Percentiles rank a stretch among this genome's conserved stretches.
Conservation (phyloP, 2,797 vertebrate genomes). For the Poeciliopsis presidionis region DNA sequence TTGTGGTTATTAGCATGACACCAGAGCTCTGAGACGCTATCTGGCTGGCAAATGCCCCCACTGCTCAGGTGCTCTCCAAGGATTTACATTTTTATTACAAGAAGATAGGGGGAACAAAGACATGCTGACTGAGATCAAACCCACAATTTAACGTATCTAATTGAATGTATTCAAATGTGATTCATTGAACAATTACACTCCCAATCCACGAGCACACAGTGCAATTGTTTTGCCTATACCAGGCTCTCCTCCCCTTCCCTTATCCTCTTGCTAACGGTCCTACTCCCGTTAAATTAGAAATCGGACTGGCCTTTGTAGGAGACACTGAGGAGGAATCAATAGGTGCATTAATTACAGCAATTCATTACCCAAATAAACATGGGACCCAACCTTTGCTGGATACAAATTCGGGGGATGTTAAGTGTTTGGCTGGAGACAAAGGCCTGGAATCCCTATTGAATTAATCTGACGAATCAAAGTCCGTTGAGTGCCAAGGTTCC, state of each 20-base stretch:
- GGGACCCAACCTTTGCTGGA: conserved; percentile 88
- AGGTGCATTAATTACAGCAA: conserved; percentile 96
- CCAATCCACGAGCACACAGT: conserved; percentile 70
- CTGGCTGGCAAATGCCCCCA: conserved; percentile 77
- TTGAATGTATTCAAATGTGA: conserved; percentile 88
- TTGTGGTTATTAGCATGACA: conserved; percentile 79
- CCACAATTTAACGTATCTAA: conserved; percentile 76
- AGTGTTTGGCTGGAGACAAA: conserved; percentile 89
- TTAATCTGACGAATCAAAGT: conserved; percentile 93
- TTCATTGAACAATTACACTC: conserved; percentile 86
- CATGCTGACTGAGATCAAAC: conserved; percentile 56
- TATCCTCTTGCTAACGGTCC: conserved; percentile 72
- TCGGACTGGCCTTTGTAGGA: conserved; percentile 91
- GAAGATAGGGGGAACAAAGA: conserved; percentile 56
- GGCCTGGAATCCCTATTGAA: conserved; percentile 85
- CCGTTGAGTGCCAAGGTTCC: conserved; percentile 85
- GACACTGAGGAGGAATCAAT: conserved; percentile 92
- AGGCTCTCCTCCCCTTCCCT: conserved; percentile 64
- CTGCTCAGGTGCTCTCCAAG: conserved; percentile 70
- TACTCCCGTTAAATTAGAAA: conserved; percentile 96
- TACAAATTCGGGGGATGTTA: conserved; percentile 87
- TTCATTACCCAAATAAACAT: conserved; percentile 98
- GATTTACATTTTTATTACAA: conserved; percentile 88
- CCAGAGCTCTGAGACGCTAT: conserved; percentile 65
- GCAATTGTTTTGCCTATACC: conserved; percentile 82